phyloP scores from a whole-genome alignment of 2,888 invertebrate genomes.

The Norana najaformis region DNA sequence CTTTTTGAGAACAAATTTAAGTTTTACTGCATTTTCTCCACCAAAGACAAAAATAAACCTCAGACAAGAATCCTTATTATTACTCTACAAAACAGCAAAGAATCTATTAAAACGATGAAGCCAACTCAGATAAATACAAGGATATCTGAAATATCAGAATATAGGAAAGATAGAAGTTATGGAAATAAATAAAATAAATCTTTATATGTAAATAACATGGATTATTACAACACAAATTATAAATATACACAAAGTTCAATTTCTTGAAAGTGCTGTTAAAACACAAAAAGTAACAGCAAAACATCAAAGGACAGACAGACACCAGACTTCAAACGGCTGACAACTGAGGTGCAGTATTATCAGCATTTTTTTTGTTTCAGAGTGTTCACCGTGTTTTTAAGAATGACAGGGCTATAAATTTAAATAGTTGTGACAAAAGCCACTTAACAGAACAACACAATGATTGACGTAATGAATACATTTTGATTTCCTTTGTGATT shows the following conservation, averaged over 20 bases:
- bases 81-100: background rate
- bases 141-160: background rate
- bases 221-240: background rate
- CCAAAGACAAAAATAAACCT: background rate
- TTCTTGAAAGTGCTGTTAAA: background rate
- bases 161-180: background rate
- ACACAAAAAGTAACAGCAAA: constrained; percentile 8
- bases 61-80: background rate
- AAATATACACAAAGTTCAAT: background rate
- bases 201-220: background rate
- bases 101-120: background rate
- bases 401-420: background rate
- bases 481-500: background rate
- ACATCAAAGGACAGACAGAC: background rate
- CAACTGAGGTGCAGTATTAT: background rate
- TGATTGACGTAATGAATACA: background rate
- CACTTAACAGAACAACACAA: background rate
- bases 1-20: background rate
- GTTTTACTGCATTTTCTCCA: background rate
- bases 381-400: background rate
- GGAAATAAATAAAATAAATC: constrained; percentile 1
- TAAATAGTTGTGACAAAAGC: background rate
- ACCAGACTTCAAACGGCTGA: background rate
- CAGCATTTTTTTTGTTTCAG: background rate
- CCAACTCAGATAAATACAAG: constrained; percentile 5